Evolutionary conservation across 2,113 vertebrate genomes (phyloP), one percentile per base, ranked within the genome.

Genomic region (Theristicus caerulescens): DNA sequence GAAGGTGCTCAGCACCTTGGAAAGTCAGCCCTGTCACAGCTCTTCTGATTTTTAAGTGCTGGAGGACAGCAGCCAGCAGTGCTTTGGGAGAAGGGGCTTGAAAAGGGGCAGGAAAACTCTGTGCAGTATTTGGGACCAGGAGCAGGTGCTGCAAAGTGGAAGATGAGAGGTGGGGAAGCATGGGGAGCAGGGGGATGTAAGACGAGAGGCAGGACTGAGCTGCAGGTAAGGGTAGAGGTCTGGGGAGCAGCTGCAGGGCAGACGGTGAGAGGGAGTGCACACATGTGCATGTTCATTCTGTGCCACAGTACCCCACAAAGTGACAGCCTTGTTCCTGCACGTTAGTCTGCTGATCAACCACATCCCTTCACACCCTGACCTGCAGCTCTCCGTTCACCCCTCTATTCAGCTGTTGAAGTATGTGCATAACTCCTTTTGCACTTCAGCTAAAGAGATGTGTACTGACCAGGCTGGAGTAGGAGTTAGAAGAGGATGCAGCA

Each of bases 261-360:
- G 57, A 3, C 0, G 8, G 34, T 13, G 82, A 21, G 55, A 9
- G 26, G 78, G 54, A 66, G n/a, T 2, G 4, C 26, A 4, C 25
- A 1, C 15, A 3, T 0, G 1, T 9, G 26, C 2, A 0, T 11
- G 38, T 44, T 32, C 0, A 0, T 29, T 44, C 49, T 13, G 69
- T 46, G 49, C 42, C 36, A 3, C 20, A 13, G 40, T 20, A 7
- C 26, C 2, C 0, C 1, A 6, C 9, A 3, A 32, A 6, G n/a
- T 7, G 47, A 51, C 52, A 44, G 32, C 67, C 36, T 15, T 61
- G 52, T 24, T 61, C 47, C 42, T 62, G 42, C 36, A 2, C 4
- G 0, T 13, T 12, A 19, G 15, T 22, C 38, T 52, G 47, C 47
- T 32, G n/a, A 34, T 38, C 49, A 29, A 2, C 77, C 34, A 6